These are phyloP conservation scores for Drosophila recens DNA, from an alignment of 2,888 invertebrate species.

Conservation along the genomic window DNA sequence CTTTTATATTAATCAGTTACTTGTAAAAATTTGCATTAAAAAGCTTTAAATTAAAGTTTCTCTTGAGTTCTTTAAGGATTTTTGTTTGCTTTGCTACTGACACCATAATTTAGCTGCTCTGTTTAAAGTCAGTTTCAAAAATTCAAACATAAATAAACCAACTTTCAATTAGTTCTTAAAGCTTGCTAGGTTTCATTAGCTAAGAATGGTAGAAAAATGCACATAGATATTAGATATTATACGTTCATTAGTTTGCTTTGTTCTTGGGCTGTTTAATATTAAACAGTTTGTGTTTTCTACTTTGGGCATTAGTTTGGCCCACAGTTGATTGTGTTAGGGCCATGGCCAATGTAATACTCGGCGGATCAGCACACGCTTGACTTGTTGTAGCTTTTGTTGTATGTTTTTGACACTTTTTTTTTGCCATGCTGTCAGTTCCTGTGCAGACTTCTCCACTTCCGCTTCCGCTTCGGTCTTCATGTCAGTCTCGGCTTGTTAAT, in stretches of 20 bases:
- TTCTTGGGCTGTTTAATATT: conserved; percentile 51
- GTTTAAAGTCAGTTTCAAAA: not conserved
- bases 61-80: not conserved
- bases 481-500: conserved; percentile 58
- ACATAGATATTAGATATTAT: conserved; percentile 9
- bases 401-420: conserved; percentile 68
- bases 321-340: conserved; percentile 45
- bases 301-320: conserved; percentile 11
- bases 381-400: conserved; percentile 65
- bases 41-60: not conserved
- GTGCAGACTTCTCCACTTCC: not conserved
- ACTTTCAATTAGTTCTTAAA: not conserved
- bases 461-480: not conserved
- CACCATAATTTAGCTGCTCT: too few relatives aligned
- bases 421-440: conserved; percentile 32
- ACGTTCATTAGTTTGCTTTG: conserved; percentile 7
- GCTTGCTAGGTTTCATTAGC: not conserved
- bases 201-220: not conserved
- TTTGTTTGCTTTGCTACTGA: not conserved
- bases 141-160: not conserved
- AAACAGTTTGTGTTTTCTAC: conserved; percentile 29
- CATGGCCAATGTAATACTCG: conserved; percentile 43
- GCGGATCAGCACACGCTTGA: conserved; percentile 69
- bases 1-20: not conserved
- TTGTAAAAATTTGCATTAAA: not conserved